phyloP scores from a whole-genome alignment of 2,888 invertebrate species.

The Thysanoteuthis rhombus region DNA sequence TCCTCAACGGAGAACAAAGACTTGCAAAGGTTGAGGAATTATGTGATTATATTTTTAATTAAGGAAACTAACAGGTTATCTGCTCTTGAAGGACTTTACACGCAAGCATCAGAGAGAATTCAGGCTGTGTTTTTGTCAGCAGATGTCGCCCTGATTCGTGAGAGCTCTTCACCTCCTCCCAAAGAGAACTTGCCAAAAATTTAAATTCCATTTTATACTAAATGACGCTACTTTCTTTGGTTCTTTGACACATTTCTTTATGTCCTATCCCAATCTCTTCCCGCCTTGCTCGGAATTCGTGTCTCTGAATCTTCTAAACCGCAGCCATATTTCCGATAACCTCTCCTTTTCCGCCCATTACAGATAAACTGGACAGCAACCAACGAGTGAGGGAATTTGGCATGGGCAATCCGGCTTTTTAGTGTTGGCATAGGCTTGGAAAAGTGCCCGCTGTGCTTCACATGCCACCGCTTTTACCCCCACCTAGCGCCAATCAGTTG shows the following conservation, averaged over 20 bases:
- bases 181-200: not conserved
- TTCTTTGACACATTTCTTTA: not conserved
- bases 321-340: not conserved
- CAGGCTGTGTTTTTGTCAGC: too few species aligned
- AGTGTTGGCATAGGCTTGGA: not conserved
- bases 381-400: not conserved
- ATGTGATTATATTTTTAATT: too few species aligned
- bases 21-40: too few species aligned
- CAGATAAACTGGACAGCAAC: not conserved
- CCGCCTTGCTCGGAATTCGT: not conserved
- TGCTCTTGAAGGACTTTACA: too few species aligned
- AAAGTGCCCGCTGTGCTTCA: not conserved
- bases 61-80: too few species aligned
- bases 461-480: not conserved
- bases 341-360: not conserved
- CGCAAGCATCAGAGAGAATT: too few species aligned
- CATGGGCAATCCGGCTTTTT: not conserved
- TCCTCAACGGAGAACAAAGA: too few species aligned
- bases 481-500: not conserved
- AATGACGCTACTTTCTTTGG: too few species aligned
- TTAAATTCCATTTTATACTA: too few species aligned
- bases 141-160: too few species aligned
- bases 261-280: not conserved
- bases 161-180: slow-evolving; percentile 36
- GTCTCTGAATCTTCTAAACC: not conserved